These are phyloP conservation scores for Aphaenogaster rudis DNA, from an alignment of 1,140 invertebrate species.

Conservation along the genomic window DNA sequence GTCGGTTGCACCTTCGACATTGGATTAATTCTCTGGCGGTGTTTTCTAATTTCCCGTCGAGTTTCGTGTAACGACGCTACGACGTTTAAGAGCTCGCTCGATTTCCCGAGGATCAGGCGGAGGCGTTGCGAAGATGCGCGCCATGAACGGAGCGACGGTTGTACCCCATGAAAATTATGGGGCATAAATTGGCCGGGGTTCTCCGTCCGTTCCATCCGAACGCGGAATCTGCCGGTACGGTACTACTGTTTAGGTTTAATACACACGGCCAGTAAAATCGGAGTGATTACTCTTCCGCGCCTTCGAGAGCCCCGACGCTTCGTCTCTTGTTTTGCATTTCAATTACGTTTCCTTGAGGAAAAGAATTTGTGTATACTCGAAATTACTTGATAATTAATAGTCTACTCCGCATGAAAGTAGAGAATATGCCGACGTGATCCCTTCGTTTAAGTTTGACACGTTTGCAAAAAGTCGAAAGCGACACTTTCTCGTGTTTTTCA, in stretches of 20 bases:
- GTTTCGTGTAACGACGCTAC: slow-evolving; percentile 27
- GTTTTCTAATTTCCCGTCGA: slow-evolving; percentile 51
- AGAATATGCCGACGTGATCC: neutral
- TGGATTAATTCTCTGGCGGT: slow-evolving; percentile 14
- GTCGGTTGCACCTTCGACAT: neutral
- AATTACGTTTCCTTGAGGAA: neutral
- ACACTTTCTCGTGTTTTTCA: neutral
- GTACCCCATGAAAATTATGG: slow-evolving; percentile 41
- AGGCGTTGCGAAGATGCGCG: slow-evolving; percentile 2
- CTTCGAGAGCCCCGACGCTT: neutral
- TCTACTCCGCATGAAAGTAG: neutral
- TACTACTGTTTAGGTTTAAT: slow-evolving; percentile 46
- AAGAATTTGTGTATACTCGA: neutral
- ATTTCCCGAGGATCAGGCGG: slow-evolving; percentile 6
- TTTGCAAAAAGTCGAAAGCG: neutral
- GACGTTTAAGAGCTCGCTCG: slow-evolving; percentile 30
- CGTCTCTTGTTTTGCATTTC: neutral
- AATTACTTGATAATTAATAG: slow-evolving; percentile 1
- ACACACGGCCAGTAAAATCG: slow-evolving; percentile 28
- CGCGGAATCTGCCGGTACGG: neutral
- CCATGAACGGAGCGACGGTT: slow-evolving; percentile 9
- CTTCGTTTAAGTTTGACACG: neutral
- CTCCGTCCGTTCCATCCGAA: neutral
- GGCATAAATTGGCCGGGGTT: slow-evolving; percentile 42
- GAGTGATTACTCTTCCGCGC: neutral